Conservation (phyloP, 2,888 invertebrate genomes). For the Trachelus stipa region DNA sequence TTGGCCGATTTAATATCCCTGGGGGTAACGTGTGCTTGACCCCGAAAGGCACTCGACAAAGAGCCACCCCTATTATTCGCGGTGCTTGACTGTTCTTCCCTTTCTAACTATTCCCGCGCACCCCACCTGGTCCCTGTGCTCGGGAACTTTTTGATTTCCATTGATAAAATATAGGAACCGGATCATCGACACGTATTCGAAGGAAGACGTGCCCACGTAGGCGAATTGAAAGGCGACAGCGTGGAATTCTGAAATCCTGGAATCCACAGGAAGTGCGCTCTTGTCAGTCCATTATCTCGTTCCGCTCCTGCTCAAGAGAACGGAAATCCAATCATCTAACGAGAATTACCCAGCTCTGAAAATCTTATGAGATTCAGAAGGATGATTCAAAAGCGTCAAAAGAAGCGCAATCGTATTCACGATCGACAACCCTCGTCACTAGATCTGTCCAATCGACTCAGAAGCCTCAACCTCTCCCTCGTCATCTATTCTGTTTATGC, state of each 20-base stretch:
- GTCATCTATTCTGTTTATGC: not conserved
- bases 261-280: not conserved
- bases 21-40: constrained; percentile 42
- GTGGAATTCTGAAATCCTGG: constrained; percentile 34
- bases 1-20: constrained; percentile 47
- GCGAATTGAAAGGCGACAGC: constrained; percentile 4
- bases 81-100: not conserved
- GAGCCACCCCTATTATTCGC: not conserved
- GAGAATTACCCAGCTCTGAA: not conserved
- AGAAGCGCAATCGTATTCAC: not conserved
- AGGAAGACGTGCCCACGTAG: not conserved
- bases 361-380: not conserved
- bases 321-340: not conserved
- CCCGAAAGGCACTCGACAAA: constrained; percentile 37
- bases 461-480: not conserved
- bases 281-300: not conserved
- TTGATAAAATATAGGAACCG: not conserved
- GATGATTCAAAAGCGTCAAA: not conserved
- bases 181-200: not conserved
- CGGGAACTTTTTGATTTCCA: not conserved
- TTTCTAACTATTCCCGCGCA: not conserved
- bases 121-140: not conserved
- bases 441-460: not conserved
- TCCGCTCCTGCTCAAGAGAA: not conserved
- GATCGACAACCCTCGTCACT: not conserved